phyloP scores from a whole-genome alignment of 53 echinoderm and acorn worm genomes.

The Temnopleurus reevesii region DNA sequence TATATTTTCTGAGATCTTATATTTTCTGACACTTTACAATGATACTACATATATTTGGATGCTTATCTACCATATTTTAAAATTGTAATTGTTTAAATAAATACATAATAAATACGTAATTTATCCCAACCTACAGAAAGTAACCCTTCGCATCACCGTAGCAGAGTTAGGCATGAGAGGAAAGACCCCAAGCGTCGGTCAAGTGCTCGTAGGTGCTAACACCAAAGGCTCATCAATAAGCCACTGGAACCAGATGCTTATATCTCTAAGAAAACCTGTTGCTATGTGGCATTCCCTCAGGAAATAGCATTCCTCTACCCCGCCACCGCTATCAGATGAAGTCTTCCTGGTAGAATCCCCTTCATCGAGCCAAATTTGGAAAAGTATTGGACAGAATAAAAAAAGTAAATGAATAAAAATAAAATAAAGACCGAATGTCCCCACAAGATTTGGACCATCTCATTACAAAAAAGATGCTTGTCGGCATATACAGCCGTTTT shows the following conservation, averaged over 20 bases:
- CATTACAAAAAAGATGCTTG: neutral
- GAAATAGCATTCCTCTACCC: conserved; percentile 34
- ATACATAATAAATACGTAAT: too few relatives aligned
- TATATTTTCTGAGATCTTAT: too few relatives aligned
- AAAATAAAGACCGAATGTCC: too few relatives aligned
- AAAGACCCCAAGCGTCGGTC: conserved; percentile 87
- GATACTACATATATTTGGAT: too few relatives aligned
- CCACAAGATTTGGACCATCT: neutral
- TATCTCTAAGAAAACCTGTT: conserved; percentile 84
- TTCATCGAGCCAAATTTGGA: too few relatives aligned
- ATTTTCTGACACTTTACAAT: too few relatives aligned
- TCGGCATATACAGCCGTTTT: neutral
- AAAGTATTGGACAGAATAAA: too few relatives aligned
- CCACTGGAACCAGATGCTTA: conserved; percentile 99
- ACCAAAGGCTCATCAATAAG: conserved; percentile 78
- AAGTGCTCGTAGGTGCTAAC: conserved; percentile 83
- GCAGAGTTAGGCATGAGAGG: conserved; percentile 75
- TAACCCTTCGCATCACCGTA: conserved; percentile 86
- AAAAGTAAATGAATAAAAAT: too few relatives aligned
- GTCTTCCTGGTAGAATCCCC: conserved; percentile 15
- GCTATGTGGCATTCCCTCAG: conserved; percentile 96
- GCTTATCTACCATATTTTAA: too few relatives aligned
- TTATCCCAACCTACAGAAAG: conserved; percentile 52
- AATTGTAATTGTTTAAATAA: too few relatives aligned
- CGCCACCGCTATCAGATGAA: neutral